These are phyloP conservation scores for Pseudolycoriella hygida DNA, from an alignment of 2,888 invertebrate genomes.

Conservation along the genomic window DNA sequence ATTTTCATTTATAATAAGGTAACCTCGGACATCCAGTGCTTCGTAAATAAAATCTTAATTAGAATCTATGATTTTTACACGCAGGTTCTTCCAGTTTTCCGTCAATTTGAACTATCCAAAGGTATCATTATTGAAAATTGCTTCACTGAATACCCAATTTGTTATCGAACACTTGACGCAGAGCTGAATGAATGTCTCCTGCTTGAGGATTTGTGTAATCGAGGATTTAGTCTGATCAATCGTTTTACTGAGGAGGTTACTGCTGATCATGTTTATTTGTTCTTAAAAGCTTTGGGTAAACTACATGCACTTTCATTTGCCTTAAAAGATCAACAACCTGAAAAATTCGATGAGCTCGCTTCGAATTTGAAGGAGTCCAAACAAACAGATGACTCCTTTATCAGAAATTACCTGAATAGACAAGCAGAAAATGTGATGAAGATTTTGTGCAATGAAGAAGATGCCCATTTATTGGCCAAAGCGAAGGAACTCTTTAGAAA, in stretches of 20 bases:
- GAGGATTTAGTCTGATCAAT: slow-evolving; percentile 24
- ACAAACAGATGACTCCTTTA: background rate
- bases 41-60: no score
- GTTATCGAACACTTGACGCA: slow-evolving; percentile 7
- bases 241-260: slow-evolving; percentile 24
- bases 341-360: background rate
- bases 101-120: slow-evolving; percentile 8
- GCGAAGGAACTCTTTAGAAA: slow-evolving; percentile 9
- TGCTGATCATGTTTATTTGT: slow-evolving; percentile 23
- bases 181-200: slow-evolving; percentile 22
- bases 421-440: background rate
- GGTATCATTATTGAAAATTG: slow-evolving; percentile 5
- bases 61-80: no score
- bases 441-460: background rate
- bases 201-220: slow-evolving; percentile 23
- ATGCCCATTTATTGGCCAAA: background rate
- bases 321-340: slow-evolving; percentile 18
- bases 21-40: no score
- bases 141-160: slow-evolving; percentile 7
- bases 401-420: background rate
- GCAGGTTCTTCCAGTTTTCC: slow-evolving; percentile 2
- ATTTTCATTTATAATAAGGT: no score
- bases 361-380: background rate
- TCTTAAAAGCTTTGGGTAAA: slow-evolving; percentile 29
- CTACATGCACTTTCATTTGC: slow-evolving; percentile 32